Percentiles rank a stretch among this genome's conserved stretches.
Conservation (phyloP, 1,140 invertebrate species). For the Papilio polytes region DNA sequence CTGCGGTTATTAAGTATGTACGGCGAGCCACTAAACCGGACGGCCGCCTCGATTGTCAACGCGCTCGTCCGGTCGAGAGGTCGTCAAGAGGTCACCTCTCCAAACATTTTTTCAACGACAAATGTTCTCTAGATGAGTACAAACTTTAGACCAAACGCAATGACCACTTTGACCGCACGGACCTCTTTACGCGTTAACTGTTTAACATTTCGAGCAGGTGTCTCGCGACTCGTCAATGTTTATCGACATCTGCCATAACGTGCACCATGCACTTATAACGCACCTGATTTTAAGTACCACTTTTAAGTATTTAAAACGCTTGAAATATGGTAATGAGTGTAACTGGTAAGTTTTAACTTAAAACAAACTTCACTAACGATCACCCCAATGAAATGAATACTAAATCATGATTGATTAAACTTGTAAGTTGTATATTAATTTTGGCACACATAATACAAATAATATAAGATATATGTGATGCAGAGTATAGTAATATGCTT, state of each 20-base stretch:
- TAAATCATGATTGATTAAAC: no score
- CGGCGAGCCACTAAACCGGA: slow-evolving; percentile 51
- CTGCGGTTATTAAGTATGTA: slow-evolving; percentile 53
- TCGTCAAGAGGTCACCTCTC: slow-evolving; percentile 58
- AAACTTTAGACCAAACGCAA: slow-evolving; percentile 53
- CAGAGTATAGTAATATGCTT: no score
- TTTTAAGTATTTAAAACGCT: not conserved
- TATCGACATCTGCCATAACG: slow-evolving; percentile 40
- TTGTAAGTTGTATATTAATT: no score
- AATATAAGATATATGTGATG: no score
- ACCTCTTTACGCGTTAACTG: slow-evolving; percentile 53
- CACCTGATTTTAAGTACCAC: slow-evolving; percentile 1
- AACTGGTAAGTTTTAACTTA: not conserved
- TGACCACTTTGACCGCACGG: slow-evolving; percentile 32
- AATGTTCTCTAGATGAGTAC: slow-evolving; percentile 53
- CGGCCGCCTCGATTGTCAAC: slow-evolving; percentile 49
- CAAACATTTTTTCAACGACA: slow-evolving; percentile 40
- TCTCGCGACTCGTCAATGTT: slow-evolving; percentile 51
- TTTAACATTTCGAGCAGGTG: slow-evolving; percentile 58
- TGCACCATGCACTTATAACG: not conserved
- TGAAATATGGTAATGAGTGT: not conserved
- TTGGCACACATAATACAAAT: no score
- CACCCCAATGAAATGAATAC: no score
- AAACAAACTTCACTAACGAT: not conserved
- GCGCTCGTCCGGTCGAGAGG: slow-evolving; percentile 59